These are phyloP conservation scores for Philypnodon macrostomus DNA, from an alignment of 2,797 vertebrate species.

Conservation along the genomic window DNA sequence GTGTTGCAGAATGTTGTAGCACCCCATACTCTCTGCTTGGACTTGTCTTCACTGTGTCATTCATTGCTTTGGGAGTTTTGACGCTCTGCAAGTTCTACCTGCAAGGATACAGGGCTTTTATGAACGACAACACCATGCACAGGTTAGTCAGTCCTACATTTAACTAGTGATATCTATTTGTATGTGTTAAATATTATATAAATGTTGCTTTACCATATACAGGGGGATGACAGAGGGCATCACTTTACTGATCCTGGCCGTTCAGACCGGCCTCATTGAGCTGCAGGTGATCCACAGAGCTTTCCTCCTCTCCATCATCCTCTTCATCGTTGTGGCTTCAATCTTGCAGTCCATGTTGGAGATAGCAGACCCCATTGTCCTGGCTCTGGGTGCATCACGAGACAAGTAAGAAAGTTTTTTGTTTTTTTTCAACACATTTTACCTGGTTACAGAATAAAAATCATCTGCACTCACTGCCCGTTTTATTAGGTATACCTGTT, in stretches of 20 bases:
- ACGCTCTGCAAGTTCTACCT: constrained; percentile 99
- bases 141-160: constrained; percentile 73
- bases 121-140: constrained; percentile 98
- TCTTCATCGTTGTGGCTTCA: constrained; percentile 96
- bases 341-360: constrained; percentile 98
- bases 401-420: constrained; percentile 83
- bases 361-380: constrained; percentile 95
- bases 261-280: constrained; percentile 97
- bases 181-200: background rate
- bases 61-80: constrained; percentile 93
- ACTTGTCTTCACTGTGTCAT: constrained; percentile 97
- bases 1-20: constrained; percentile 97
- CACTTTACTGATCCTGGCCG: constrained; percentile 92
- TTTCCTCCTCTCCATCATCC: constrained; percentile 96
- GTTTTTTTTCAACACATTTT: background rate
- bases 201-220: constrained; percentile 12
- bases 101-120: constrained; percentile 95
- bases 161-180: background rate
- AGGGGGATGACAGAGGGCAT: constrained; percentile 99
- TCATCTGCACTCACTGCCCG: too few relatives aligned
- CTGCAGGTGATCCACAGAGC: constrained; percentile 96
- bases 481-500: too few relatives aligned
- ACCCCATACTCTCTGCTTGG: constrained; percentile 94
- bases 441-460: too few relatives aligned
- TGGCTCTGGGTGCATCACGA: constrained; percentile 94